These are phyloP conservation scores for Unio delphinus DNA, from an alignment of 2,888 invertebrate genomes.

Conservation along the genomic window DNA sequence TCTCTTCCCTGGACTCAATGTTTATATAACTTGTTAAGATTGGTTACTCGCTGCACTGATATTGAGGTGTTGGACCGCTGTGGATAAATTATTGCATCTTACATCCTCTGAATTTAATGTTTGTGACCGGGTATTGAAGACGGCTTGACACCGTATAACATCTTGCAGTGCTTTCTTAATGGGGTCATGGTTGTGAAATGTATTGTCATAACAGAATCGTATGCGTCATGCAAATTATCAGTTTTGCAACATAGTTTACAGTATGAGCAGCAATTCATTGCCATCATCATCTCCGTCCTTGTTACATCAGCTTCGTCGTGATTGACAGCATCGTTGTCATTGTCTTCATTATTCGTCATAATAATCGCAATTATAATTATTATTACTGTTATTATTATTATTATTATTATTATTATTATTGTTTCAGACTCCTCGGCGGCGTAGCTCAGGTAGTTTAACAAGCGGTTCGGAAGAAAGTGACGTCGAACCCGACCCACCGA, in stretches of 20 bases:
- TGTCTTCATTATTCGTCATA: background rate
- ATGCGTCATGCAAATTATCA: background rate
- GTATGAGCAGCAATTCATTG: background rate
- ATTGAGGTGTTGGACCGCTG: too few relatives aligned
- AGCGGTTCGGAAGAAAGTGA: conserved; percentile 65
- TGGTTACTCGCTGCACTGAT: too few relatives aligned
- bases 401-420: conserved; percentile 1
- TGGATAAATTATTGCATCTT: too few relatives aligned
- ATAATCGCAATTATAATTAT: background rate
- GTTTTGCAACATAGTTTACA: background rate
- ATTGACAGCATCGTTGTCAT: background rate
- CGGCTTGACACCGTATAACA: too few relatives aligned
- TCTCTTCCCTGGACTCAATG: too few relatives aligned
- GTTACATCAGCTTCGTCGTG: background rate
- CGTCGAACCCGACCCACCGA: conserved; percentile 58
- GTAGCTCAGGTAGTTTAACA: conserved; percentile 60
- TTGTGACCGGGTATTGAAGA: too few relatives aligned
- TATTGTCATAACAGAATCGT: too few relatives aligned
- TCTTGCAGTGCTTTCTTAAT: too few relatives aligned
- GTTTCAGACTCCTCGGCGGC: conserved; percentile 35
- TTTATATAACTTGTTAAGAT: too few relatives aligned
- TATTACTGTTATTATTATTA: background rate
- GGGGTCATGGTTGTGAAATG: too few relatives aligned
- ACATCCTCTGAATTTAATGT: too few relatives aligned
- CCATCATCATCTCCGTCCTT: background rate